phyloP scores from a whole-genome alignment of 1,140 invertebrate species.

The Pygmarrhopalites habei region DNA sequence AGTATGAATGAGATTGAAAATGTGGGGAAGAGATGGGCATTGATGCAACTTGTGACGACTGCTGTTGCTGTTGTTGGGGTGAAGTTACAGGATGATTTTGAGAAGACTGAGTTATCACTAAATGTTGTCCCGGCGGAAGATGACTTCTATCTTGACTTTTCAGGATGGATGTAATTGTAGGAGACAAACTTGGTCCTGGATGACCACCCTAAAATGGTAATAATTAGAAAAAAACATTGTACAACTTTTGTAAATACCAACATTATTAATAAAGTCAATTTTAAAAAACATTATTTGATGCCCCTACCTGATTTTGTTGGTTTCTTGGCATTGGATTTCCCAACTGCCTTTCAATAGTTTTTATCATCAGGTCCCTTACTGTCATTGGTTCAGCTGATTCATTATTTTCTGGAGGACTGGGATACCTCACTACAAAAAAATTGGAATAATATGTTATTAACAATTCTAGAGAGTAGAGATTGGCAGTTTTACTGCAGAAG shows the following conservation, averaged over 20 bases:
- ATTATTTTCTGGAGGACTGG: slow-evolving; percentile 27
- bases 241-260: no score
- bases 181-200: slow-evolving; percentile 48
- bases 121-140: slow-evolving; percentile 14
- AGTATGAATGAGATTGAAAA: slow-evolving; percentile 22
- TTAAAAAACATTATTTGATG: no score
- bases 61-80: slow-evolving; percentile 16
- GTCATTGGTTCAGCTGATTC: slow-evolving; percentile 48
- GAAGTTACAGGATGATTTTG: slow-evolving; percentile 4
- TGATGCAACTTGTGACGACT: background rate
- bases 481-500: no score
- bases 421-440: slow-evolving; percentile 16
- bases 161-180: slow-evolving; percentile 59
- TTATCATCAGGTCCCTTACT: slow-evolving; percentile 65
- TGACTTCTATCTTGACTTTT: slow-evolving; percentile 42
- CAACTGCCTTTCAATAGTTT: slow-evolving; percentile 64
- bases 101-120: slow-evolving; percentile 10
- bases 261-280: no score
- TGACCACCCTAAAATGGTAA: slow-evolving; percentile 9
- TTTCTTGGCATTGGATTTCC: slow-evolving; percentile 49
- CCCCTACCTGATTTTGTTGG: slow-evolving; percentile 6
- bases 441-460: no score
- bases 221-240: background rate
- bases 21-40: slow-evolving; percentile 19
- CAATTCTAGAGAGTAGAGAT: no score